phyloP scores from a whole-genome alignment of 2,888 invertebrate species.

The Protodeltote pygarga region DNA sequence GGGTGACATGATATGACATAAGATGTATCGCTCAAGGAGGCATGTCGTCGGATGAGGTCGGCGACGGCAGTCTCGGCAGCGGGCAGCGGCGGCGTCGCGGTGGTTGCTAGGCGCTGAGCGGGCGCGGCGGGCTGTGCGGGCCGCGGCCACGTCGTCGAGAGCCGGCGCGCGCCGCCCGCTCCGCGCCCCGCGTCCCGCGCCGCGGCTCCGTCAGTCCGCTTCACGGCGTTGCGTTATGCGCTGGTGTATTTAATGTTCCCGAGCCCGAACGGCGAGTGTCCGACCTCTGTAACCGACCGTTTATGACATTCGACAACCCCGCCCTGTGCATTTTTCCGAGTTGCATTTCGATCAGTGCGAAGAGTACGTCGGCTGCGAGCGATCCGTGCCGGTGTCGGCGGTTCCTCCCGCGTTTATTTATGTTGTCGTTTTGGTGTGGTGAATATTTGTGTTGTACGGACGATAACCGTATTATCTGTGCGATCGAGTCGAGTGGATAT shows the following conservation, averaged over 20 bases:
- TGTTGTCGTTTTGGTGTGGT: slow-evolving; percentile 87
- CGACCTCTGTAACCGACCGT: slow-evolving; percentile 83
- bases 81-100: slow-evolving; percentile 41
- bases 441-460: slow-evolving; percentile 85
- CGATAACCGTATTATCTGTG: slow-evolving; percentile 86
- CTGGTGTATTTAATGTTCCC: slow-evolving; percentile 62
- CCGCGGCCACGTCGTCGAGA: slow-evolving; percentile 56
- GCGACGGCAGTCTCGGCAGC: slow-evolving; percentile 46
- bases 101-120: slow-evolving; percentile 44
- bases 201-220: slow-evolving; percentile 69
- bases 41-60: slow-evolving; percentile 44
- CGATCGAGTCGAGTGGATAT: slow-evolving; percentile 82
- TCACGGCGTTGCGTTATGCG: slow-evolving; percentile 73
- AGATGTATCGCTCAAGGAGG: slow-evolving; percentile 34
- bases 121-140: slow-evolving; percentile 47
- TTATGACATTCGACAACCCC: slow-evolving; percentile 85
- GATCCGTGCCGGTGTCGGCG: slow-evolving; percentile 66
- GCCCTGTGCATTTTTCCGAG: slow-evolving; percentile 83
- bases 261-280: slow-evolving; percentile 72
- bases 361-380: slow-evolving; percentile 72
- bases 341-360: slow-evolving; percentile 80
- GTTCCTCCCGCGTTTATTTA: slow-evolving; percentile 82
- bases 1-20: slow-evolving; percentile 46
- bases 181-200: slow-evolving; percentile 54
- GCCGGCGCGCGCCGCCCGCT: slow-evolving; percentile 64